Evolutionary conservation across 2,888 invertebrate species (phyloP), one percentile per base, ranked within the genome.

Genomic region (Eristalis intricaria): DNA sequence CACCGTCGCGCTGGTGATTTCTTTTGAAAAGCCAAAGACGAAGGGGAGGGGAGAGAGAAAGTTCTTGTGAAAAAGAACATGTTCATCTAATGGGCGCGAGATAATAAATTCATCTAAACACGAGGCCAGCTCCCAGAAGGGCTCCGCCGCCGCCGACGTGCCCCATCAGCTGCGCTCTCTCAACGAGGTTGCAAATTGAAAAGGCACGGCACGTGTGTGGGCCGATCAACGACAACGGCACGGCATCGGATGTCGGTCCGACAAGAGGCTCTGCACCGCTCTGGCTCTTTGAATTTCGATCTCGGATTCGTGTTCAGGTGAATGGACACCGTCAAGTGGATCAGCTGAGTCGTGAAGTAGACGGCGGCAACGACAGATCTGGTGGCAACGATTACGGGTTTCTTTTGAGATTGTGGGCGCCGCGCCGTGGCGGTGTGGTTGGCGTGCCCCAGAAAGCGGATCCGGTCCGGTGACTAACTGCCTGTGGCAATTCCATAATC

Each of bases 361-460:
- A 26, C 26, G 63, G 32, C 29, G 29, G 19, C 13, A 29, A 29
- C 19, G 63, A 32, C 4, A 29, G 32, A 29, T 26, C n/a, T 4
- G 63, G 63, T 32, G 32, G n/a, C 50, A 50, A 22, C 50, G 50
- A 7, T 19, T 19, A 8, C n/a, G 22, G 23, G 15, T 23, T 61
- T 26, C 10, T 23, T 29, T 61, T 32, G 63, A n/a, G 29, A 26
- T 23, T 26, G 63, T 63, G 63, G 63, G 63, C 29, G 63, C 63
- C 26, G 26, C 26, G n/a, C 50, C 50, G 50, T 8, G 19, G 19
- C n/a, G n/a, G 23, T 15, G 60, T 22, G 26, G 60, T 19, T 60
- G 60, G 60, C 61, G 61, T 63, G 63, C 26, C 63, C 63, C 32
- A 63, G 63, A 63, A 63, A 63, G 15, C 63, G 63, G 26, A 63